Percentiles rank a stretch among this genome's conserved stretches.
Conservation (phyloP, 2,888 invertebrate genomes). For the Augiades crinisus region DNA sequence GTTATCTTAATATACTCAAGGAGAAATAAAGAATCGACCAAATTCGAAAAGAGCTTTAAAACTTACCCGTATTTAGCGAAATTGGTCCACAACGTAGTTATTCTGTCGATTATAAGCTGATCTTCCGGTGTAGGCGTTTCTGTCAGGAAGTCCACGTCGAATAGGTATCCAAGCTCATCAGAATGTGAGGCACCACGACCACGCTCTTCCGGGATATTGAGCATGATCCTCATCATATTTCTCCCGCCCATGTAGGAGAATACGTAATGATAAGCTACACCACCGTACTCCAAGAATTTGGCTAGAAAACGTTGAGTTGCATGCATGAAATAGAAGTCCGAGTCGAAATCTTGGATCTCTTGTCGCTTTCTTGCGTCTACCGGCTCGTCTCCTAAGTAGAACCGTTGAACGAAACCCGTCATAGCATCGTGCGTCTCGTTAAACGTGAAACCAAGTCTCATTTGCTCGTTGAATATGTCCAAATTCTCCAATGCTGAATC, state of each 20-base stretch:
- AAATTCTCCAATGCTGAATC: constrained; percentile 38
- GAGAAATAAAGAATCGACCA: too few species aligned
- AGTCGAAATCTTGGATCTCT: constrained; percentile 41
- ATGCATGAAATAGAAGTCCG: constrained; percentile 46
- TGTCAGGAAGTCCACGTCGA: constrained; percentile 33
- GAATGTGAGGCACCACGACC: constrained; percentile 41
- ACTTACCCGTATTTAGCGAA: too few species aligned
- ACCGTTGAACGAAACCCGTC: constrained; percentile 40
- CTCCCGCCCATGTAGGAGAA: constrained; percentile 52
- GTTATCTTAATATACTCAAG: too few species aligned
- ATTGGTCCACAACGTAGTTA: too few species aligned
- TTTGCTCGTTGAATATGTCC: constrained; percentile 14
- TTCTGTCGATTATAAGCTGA: constrained; percentile 43
- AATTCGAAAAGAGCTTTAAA: too few species aligned
- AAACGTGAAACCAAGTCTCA: constrained; percentile 4
- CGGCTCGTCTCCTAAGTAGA: constrained; percentile 51
- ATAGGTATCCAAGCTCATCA: constrained; percentile 49
- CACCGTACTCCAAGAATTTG: constrained; percentile 43
- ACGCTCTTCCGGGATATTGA: constrained; percentile 30
- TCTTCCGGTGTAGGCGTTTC: constrained; percentile 38
- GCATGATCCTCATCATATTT: constrained; percentile 42
- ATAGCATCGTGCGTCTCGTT: constrained; percentile 31
- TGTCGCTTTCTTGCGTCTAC: constrained; percentile 34
- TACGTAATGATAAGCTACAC: constrained; percentile 44
- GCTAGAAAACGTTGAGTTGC: constrained; percentile 41